A percentile compares a stretch with the other conserved stretches of the same genome.
Conservation (phyloP, 2,113 vertebrate species). For the Ceuthmochares aereus region DNA sequence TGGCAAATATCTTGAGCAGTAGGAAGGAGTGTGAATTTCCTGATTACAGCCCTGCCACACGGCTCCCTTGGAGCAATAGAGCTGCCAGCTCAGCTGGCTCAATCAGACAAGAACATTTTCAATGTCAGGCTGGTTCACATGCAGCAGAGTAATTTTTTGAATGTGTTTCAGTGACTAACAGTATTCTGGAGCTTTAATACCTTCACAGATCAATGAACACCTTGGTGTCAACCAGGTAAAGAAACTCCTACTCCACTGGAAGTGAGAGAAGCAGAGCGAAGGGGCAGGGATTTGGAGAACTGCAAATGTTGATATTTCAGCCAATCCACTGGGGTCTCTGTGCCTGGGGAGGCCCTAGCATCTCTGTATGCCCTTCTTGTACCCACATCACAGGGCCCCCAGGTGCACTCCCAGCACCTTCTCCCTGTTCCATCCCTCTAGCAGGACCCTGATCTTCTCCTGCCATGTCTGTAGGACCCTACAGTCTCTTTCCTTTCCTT, state of each 20-base stretch:
- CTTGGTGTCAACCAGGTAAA: neutral
- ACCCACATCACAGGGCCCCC: neutral
- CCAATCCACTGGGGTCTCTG: accelerated
- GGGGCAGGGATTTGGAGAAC: neutral
- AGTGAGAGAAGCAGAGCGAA: neutral
- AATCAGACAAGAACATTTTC: neutral
- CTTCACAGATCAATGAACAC: neutral
- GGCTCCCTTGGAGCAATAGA: accelerated
- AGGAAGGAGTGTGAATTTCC: neutral
- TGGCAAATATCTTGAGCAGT: neutral
- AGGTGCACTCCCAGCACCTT: neutral
- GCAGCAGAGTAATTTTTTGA: neutral
- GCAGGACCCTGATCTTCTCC: accelerated
- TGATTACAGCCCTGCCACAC: neutral
- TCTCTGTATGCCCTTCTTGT: neutral
- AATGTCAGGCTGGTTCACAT: neutral
- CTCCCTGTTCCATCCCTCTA: neutral
- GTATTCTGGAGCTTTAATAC: neutral
- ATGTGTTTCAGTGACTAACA: neutral
- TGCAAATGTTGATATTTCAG: neutral
- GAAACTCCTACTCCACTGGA: neutral
- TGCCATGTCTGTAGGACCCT: neutral
- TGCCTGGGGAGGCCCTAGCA: neutral
- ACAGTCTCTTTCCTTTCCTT: neutral
- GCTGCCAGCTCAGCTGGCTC: neutral